Percentiles rank a stretch among this genome's conserved stretches.
Evolutionary conservation across 2,797 vertebrate genomes (phyloP).

Genomic region (Cuniculus paca): DNA sequence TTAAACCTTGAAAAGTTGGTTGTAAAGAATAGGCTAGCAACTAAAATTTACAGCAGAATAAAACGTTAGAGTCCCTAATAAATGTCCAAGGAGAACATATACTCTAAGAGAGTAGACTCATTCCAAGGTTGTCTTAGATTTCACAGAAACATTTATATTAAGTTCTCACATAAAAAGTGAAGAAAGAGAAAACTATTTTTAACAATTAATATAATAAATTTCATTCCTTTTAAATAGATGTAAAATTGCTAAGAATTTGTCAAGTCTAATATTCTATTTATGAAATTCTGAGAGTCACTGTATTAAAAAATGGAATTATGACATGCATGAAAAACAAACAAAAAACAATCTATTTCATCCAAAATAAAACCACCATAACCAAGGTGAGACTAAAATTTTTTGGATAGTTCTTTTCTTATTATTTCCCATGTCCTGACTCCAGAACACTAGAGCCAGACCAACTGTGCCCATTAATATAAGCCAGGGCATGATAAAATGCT

Average conservation of each 20-base stretch:
- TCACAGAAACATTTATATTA: slow-evolving; percentile 67
- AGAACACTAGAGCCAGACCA: not conserved
- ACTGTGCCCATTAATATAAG: not conserved
- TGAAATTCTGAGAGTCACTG: slow-evolving; percentile 12
- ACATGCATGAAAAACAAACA: not conserved
- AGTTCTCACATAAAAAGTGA: slow-evolving; percentile 24
- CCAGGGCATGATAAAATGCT: not conserved
- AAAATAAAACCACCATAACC: not conserved
- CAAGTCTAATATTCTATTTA: slow-evolving; percentile 17
- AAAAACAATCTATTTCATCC: not conserved
- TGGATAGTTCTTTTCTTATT: not conserved
- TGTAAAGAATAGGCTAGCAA: slow-evolving; percentile 70
- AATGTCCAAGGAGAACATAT: slow-evolving; percentile 78
- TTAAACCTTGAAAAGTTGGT: slow-evolving; percentile 76
- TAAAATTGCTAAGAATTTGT: not conserved
- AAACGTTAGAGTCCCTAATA: slow-evolving; percentile 77
- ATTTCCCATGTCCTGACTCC: not conserved
- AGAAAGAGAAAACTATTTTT: slow-evolving; percentile 20
- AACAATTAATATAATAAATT: slow-evolving; percentile 14
- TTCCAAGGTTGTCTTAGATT: slow-evolving; percentile 77
- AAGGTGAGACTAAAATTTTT: not conserved
- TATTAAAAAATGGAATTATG: slow-evolving; percentile 19
- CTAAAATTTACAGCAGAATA: slow-evolving; percentile 81
- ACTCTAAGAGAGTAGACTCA: slow-evolving; percentile 60
- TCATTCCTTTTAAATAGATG: not conserved